phyloP scores from a whole-genome alignment of 1,140 invertebrate species.

The Sesamia nonagrioides region DNA sequence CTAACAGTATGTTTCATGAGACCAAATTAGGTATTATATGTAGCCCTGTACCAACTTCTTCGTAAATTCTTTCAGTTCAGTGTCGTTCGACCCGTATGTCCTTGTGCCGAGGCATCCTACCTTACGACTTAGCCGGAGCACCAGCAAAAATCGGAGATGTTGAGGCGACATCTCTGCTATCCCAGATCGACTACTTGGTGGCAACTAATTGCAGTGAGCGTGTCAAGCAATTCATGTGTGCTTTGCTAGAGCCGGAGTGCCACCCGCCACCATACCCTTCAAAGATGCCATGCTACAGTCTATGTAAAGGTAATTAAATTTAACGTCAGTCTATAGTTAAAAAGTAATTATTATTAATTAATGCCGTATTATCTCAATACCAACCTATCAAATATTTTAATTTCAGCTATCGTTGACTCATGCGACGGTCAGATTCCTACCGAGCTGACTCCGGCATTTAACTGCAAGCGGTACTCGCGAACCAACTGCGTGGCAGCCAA shows the following conservation, averaged over 20 bases:
- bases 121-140: conserved; percentile 89
- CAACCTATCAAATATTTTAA: not conserved
- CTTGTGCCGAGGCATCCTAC: conserved; percentile 89
- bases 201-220: conserved; percentile 89
- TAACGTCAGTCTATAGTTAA: not conserved
- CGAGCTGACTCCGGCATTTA: conserved; percentile 88
- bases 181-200: conserved; percentile 88
- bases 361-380: not conserved
- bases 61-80: conserved; percentile 68
- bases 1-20: conserved; percentile 12
- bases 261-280: conserved; percentile 87
- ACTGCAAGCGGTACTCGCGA: conserved; percentile 88
- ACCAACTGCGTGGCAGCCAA: conserved; percentile 82
- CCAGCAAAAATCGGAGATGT: conserved; percentile 70
- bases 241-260: conserved; percentile 90
- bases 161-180: conserved; percentile 82
- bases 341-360: not conserved
- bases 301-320: conserved; percentile 89
- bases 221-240: conserved; percentile 89
- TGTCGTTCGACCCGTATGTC: conserved; percentile 81
- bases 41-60: not conserved
- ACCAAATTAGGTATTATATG: not conserved
- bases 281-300: conserved; percentile 89
- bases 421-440: conserved; percentile 89
- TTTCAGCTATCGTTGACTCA: conserved; percentile 85